Percentiles rank a stretch among this genome's conserved stretches.
Conservation (phyloP, 2,888 invertebrate genomes). For the Harpalus rubripes region DNA sequence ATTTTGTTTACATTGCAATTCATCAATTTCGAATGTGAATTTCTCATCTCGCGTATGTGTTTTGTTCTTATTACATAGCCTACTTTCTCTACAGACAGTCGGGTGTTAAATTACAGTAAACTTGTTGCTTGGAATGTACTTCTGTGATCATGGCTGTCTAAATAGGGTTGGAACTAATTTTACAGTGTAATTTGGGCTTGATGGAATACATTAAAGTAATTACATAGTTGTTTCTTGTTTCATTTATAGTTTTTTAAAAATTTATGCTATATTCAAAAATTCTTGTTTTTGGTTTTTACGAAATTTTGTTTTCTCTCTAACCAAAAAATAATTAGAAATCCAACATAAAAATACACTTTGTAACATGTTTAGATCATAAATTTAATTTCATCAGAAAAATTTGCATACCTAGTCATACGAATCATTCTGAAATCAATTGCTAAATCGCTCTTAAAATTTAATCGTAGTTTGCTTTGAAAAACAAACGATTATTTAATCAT, state of each 20-base stretch:
- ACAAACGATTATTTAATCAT: neutral
- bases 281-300: too few species aligned
- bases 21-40: conserved; percentile 46
- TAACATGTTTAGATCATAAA: neutral
- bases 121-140: conserved; percentile 22
- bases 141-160: conserved; percentile 10
- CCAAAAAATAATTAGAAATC: neutral
- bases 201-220: conserved; percentile 14
- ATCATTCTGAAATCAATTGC: neutral
- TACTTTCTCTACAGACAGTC: conserved; percentile 45
- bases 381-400: neutral
- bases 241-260: too few species aligned
- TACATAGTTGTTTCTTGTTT: neutral
- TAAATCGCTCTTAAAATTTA: neutral
- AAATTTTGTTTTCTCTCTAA: too few species aligned
- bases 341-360: neutral
- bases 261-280: too few species aligned
- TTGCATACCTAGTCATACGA: neutral
- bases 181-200: neutral
- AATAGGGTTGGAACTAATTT: conserved; percentile 23
- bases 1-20: conserved; percentile 51
- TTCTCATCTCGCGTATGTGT: conserved; percentile 43
- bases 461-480: neutral
- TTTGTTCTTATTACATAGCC: conserved; percentile 45
- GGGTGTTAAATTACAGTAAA: conserved; percentile 31